Evolutionary conservation across 2,797 vertebrate genomes (phyloP).

Genomic region (Sarcoramphus papa): DNA sequence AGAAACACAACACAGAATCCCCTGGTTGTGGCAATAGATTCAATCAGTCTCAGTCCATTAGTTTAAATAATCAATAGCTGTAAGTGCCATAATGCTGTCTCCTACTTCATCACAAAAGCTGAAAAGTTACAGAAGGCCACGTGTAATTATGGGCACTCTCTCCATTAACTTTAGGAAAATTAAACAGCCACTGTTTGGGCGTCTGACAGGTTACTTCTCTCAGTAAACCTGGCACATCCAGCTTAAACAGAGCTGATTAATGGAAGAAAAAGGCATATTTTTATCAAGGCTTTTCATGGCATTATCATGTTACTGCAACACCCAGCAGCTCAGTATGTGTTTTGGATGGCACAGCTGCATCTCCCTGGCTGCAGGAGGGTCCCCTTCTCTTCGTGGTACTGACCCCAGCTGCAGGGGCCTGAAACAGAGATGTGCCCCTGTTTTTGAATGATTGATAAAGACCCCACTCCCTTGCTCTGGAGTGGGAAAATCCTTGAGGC

Average conservation of each 20-base stretch:
- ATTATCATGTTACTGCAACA: background rate
- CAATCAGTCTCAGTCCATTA: slow-evolving; percentile 58
- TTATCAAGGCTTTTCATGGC: background rate
- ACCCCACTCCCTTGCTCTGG: background rate
- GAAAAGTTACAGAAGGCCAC: slow-evolving; percentile 3
- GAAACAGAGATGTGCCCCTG: background rate
- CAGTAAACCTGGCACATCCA: background rate
- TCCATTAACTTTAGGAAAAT: slow-evolving; percentile 45
- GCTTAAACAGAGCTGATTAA: background rate
- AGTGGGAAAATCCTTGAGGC: background rate
- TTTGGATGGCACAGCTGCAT: background rate
- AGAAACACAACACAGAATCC: background rate
- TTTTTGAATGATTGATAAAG: background rate
- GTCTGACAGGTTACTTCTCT: slow-evolving; percentile 15
- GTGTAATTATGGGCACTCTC: background rate
- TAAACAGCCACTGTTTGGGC: background rate
- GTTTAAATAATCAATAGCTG: slow-evolving; percentile 61
- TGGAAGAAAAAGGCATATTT: background rate
- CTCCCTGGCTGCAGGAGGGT: background rate
- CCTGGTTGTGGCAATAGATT: background rate
- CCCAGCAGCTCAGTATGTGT: background rate
- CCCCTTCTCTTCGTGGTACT: background rate
- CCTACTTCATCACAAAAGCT: slow-evolving; percentile 20
- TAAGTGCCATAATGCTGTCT: slow-evolving; percentile 33
- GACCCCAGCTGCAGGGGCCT: background rate